These are phyloP conservation scores for Dolichoris vasculosae DNA, from an alignment of 1,140 invertebrate genomes.

Conservation along the genomic window DNA sequence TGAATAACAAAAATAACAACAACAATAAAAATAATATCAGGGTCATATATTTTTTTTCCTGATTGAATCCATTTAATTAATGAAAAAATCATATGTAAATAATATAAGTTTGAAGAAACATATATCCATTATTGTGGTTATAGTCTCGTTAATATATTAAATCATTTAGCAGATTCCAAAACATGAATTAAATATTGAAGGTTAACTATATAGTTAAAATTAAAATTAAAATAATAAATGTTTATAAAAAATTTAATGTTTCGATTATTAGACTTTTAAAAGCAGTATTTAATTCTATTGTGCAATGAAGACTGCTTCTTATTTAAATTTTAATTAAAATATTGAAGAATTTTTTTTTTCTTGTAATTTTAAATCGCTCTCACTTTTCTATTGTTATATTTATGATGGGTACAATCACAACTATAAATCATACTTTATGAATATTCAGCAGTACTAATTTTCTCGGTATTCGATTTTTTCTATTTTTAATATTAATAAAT, in stretches of 20 bases:
- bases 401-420: slow-evolving; percentile 5
- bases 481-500: not conserved
- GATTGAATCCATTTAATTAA: too few species aligned
- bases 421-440: slow-evolving; percentile 21
- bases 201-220: too few species aligned
- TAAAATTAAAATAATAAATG: too few species aligned
- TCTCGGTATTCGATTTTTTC: not conserved
- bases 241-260: not conserved
- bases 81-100: too few species aligned
- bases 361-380: slow-evolving; percentile 11
- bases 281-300: not conserved
- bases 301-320: slow-evolving; percentile 2
- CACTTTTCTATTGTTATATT: slow-evolving; percentile 16
- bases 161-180: too few species aligned
- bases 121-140: too few species aligned
- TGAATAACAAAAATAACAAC: too few species aligned
- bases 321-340: slow-evolving; percentile 18
- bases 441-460: not conserved
- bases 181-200: too few species aligned
- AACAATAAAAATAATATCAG: too few species aligned
- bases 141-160: too few species aligned
- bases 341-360: not conserved
- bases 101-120: too few species aligned
- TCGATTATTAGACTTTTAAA: not conserved
- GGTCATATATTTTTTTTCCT: too few species aligned